Evolutionary conservation across 2,797 vertebrate genomes (phyloP).

Genomic region (Ctenopoma kingsleyae): DNA sequence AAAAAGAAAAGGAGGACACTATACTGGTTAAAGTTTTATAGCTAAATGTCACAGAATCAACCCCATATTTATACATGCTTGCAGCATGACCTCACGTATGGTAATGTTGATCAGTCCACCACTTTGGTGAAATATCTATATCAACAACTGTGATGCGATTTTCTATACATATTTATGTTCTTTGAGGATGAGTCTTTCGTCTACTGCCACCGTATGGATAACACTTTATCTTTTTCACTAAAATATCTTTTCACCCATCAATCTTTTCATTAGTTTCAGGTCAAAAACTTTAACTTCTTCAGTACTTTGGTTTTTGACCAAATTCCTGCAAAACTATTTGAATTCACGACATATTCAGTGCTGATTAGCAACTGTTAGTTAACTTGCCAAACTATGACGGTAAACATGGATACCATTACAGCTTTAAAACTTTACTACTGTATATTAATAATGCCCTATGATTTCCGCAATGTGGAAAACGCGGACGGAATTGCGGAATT

Average conservation of each 20-base stretch:
- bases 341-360: neutral
- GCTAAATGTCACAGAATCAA: neutral
- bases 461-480: no score
- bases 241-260: neutral
- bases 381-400: neutral
- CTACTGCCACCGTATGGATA: neutral
- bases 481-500: no score
- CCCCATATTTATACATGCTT: neutral
- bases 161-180: no score
- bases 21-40: neutral
- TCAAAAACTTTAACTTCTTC: neutral
- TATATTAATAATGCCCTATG: no score
- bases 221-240: neutral
- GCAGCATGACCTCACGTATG: no score
- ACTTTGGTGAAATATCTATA: neutral
- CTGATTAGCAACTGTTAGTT: neutral
- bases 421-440: no score
- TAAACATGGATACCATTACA: neutral
- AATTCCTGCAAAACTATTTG: neutral
- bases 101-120: neutral
- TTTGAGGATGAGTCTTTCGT: neutral
- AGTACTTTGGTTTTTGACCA: neutral
- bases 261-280: no score
- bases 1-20: neutral
- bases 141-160: neutral